Evolutionary conservation across 1,140 invertebrate species (phyloP), one percentile per base, ranked within the genome.

Genomic region (Drosophila hydei): DNA sequence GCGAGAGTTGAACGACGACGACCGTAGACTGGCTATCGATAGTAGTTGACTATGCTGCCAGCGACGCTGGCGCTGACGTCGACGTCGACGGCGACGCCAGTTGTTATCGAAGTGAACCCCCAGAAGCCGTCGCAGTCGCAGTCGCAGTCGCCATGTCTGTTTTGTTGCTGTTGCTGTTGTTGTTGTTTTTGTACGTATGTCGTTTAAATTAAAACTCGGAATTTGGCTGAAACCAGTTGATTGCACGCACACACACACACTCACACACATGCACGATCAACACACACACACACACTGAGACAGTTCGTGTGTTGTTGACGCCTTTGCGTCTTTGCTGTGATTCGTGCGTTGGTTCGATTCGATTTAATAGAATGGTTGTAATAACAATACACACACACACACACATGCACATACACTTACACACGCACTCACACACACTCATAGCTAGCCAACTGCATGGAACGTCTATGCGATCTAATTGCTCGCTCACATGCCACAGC

Each of bases 151-250:
- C 33, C 51, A 36, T 19, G 16, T 21, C 18, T 50, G 23, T 16
- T n/a, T 27, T 4, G 7, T 63, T 51, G 38, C 56, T 56, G 45
- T 56, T 64, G 63, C 77, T 67, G 69, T 51, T 64, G 55, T 59
- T 55, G 72, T 45, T 79, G 72, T 55, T 62, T 70, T 65, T 45
- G 76, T 54, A 65, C 52, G 73, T 61, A 65, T 48, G 64, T 61
- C 79, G 80, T 69, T 87, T 78, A 78, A 87, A 87, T 81, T 87
- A 87, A 85, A 87, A 61, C 75, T 77, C 83, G 81, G 75, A 88
- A 88, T 88, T 88, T 83, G 78, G 83, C 83, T 79, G 59, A 88
- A 88, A 88, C 83, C 83, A 88, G 83, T 88, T 83, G 55, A 72
- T 38, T 79, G 70, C 80, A 85, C 76, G 72, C 80, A 77, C 80